Evolutionary conservation across 2,797 vertebrate genomes (phyloP).

Genomic region (Neosilurus mollespiculum): DNA sequence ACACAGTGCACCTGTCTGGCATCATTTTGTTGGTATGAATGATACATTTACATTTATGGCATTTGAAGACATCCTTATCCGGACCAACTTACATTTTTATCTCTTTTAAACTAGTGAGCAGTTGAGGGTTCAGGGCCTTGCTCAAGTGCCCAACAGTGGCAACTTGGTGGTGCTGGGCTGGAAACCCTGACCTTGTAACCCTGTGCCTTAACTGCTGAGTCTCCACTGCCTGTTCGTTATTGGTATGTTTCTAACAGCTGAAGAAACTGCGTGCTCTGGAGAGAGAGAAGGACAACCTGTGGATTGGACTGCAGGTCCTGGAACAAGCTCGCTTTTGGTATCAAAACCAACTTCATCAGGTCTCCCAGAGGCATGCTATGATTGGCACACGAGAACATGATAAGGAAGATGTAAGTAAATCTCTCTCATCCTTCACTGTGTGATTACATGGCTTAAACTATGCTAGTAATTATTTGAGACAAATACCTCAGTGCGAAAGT

Average conservation of each 20-base stretch:
- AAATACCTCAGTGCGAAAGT: not conserved
- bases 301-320: conserved; percentile 77
- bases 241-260: conserved; percentile 65
- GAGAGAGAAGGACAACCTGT: conserved; percentile 77
- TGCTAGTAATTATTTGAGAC: not conserved
- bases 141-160: too few species aligned
- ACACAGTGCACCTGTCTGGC: too few species aligned
- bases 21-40: not conserved
- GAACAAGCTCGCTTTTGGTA: conserved; percentile 77
- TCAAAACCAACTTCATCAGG: conserved; percentile 68
- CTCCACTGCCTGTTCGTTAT: not conserved
- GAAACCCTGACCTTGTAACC: too few species aligned
- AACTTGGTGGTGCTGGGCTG: too few species aligned
- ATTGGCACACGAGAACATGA: conserved; percentile 20
- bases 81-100: too few species aligned
- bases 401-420: conserved; percentile 4
- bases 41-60: too few species aligned
- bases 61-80: too few species aligned
- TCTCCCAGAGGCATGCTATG: conserved; percentile 50
- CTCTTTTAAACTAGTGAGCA: too few species aligned
- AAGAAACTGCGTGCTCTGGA: conserved; percentile 78
- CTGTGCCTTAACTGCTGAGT: too few species aligned
- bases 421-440: not conserved
- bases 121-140: too few species aligned
- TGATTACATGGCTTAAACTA: conserved; percentile 2